A percentile compares a stretch with the other conserved stretches of the same genome.
phyloP scores from a whole-genome alignment of 92 coral and sea anemone genomes.

The Pocillopora grandis region DNA sequence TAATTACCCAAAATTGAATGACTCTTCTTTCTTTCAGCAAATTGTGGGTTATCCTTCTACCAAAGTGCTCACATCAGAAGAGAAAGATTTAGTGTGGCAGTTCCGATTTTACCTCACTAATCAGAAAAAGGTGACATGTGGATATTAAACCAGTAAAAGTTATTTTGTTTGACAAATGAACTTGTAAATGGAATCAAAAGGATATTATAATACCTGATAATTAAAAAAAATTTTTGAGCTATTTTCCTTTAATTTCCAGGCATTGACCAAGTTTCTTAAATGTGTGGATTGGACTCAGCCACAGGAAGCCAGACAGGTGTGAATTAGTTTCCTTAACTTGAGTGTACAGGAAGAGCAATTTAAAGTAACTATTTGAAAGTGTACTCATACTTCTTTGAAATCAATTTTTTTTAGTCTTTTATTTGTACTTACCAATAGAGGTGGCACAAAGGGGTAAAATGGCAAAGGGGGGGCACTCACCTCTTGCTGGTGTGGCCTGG shows the following conservation, averaged over 20 bases:
- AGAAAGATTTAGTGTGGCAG: conserved; percentile 98
- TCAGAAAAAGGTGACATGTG: conserved; percentile 74
- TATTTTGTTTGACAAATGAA: not conserved
- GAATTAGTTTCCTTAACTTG: not conserved
- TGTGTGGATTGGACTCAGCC: conserved; percentile 98
- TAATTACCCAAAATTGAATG: not conserved
- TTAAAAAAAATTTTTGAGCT: no score
- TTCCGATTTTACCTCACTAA: conserved; percentile 94
- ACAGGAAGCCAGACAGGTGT: conserved; percentile 95
- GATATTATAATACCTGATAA: no score
- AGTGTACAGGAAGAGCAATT: no score
- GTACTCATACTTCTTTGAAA: no score
- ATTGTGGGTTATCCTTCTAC: conserved; percentile 98
- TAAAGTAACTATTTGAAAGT: no score
- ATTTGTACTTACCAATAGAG: no score
- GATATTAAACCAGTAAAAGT: not conserved
- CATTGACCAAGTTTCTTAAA: conserved; percentile 92
- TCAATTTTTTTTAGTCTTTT: no score
- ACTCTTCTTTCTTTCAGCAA: conserved; percentile 58
- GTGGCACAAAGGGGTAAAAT: no score
- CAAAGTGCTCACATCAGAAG: conserved; percentile 91
- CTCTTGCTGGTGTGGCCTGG: no score
- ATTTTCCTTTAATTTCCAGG: conserved; percentile 49
- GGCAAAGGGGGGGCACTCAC: no score
- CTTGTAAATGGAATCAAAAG: not conserved